Evolutionary conservation across 2,113 vertebrate species (phyloP).

Genomic region (Xyliphius kryptos): DNA sequence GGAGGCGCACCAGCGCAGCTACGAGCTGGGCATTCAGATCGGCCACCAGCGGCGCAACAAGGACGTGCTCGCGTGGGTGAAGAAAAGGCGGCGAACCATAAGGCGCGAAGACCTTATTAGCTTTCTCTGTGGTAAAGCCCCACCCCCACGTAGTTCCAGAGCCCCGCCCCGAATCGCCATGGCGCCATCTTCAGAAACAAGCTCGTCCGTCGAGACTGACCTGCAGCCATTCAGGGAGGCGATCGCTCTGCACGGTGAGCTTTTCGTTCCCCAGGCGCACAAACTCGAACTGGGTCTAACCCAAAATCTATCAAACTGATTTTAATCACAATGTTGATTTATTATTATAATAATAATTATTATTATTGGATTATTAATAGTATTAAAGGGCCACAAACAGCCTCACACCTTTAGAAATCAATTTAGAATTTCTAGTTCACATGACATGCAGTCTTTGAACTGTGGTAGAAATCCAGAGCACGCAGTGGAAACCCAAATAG

Average conservation of each 20-base stretch:
- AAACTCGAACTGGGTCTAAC: no score
- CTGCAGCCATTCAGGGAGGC: constrained; percentile 99
- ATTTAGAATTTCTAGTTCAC: no score
- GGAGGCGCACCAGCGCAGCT: constrained; percentile 90
- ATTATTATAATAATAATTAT: no score
- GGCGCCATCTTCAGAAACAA: constrained; percentile 85
- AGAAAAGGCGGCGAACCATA: constrained; percentile 97
- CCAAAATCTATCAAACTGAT: no score
- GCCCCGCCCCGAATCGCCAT: constrained; percentile 89
- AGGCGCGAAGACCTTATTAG: constrained; percentile 97
- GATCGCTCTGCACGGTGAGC: constrained; percentile 97
- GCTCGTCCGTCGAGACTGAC: constrained; percentile 93
- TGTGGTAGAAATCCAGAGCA: no score
- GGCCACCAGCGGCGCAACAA: constrained; percentile 94
- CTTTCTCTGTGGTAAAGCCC: constrained; percentile 96
- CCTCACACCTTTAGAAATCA: no score
- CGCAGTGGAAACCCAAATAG: no score
- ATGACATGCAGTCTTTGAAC: no score
- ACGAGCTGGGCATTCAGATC: constrained; percentile 94
- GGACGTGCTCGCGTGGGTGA: constrained; percentile 97
- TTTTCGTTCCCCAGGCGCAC: no score
- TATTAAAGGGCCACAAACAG: no score
- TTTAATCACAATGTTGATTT: no score
- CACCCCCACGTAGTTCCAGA: constrained; percentile 86
- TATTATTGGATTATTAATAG: no score